Base-by-base conservation (phyloP, 2,888 invertebrate genomes). In the Salticus scenicus region DNA sequence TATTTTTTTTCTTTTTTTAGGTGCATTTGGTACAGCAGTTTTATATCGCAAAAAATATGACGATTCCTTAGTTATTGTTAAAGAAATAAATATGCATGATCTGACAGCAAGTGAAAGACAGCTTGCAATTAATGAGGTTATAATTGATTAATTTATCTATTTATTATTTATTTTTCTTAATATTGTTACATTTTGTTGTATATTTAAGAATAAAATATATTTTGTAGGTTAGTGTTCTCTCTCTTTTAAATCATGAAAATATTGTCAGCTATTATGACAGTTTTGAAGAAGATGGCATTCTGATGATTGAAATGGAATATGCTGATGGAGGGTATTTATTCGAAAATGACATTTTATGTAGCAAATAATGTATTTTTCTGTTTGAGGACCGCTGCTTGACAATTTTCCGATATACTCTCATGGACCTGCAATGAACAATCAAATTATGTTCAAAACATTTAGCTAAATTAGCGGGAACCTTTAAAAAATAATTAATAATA, bases 261-360 rank as follows among this genome's bases (percentile, higher is more conserved):
- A 95, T 95, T 83, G 94, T 95, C 69, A 93, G 94, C 89, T 95
- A 95, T 90, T 93, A 94, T 89, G 94, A 95, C 88, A 95, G 94
- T 89, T 95, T 95, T 90, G 94, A 95, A 89, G 93, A 93, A 89
- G 94, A 95, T 88, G 94, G 94, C 12, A 92, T 93, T 1, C 91
- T 95, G 30, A 93, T 94, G 90, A 95, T 95, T 87, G 94, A 95
- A 91, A 95, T 95, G 95, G 95, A 95, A 90, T 95, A 94, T 90
- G 95, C 95, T 1, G 94, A 95, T 90, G 94, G 94, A 24, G 95
- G 95, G 92, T 92, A 69, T 20, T 66, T 64, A 20, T 63, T 31
- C n/a, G n/a, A n/a, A n/a, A n/a, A n/a, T n/a, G n/a, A n/a, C n/a
- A n/a, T n/a, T n/a, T n/a, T n/a, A n/a, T n/a, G n/a, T n/a, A n/a